phyloP scores from a whole-genome alignment of 1,140 invertebrate species.

The Procambarus virginalis region DNA sequence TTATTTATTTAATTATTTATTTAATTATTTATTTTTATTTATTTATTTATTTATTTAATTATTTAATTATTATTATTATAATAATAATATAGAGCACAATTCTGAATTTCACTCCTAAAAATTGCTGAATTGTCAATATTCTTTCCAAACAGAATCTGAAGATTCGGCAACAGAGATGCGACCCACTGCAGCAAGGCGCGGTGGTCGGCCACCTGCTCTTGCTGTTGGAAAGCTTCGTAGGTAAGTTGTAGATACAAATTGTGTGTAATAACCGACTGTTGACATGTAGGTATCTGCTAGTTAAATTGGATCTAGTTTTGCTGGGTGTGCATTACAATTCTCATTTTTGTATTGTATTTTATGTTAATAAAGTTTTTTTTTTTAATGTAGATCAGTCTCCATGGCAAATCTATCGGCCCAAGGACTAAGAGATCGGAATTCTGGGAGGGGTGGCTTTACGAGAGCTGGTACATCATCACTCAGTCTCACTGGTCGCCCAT shows the following conservation, averaged over 20 bases:
- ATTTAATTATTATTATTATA: no score
- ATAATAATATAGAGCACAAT: no score
- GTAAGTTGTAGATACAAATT: background rate
- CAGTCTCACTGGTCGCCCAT: conserved; percentile 56
- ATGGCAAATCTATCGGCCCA: conserved; percentile 48
- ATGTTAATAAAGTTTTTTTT: background rate
- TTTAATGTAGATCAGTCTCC: conserved; percentile 34
- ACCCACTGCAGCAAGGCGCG: background rate
- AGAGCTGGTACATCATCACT: conserved; percentile 38
- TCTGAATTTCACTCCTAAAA: no score
- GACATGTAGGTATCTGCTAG: no score
- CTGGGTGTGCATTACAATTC: background rate
- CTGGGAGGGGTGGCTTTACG: conserved; percentile 6
- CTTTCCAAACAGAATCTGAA: conserved; percentile 1
- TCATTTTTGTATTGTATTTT: background rate
- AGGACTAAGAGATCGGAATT: background rate
- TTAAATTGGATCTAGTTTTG: no score
- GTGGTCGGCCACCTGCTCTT: background rate
- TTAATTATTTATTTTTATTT: no score
- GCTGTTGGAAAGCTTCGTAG: background rate
- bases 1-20: no score
- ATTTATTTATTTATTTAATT: no score
- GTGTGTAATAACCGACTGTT: no score
- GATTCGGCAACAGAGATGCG: background rate
- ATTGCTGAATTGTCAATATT: no score